Conservation (phyloP, 2,113 vertebrate genomes). For the Rhizomys pruinosus region DNA sequence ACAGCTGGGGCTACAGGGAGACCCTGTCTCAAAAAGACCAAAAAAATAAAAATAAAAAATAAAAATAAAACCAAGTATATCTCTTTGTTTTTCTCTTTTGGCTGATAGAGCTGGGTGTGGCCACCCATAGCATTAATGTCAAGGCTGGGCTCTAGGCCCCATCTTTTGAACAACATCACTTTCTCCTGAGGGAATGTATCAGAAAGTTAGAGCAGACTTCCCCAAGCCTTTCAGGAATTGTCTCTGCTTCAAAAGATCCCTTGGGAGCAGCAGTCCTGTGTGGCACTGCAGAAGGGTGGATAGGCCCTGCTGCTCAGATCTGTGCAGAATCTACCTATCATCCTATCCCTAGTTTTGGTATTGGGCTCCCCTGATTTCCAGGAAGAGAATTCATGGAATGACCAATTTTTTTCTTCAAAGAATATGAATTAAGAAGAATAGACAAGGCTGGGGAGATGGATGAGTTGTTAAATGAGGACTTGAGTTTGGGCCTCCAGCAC, state of each 20-base stretch:
- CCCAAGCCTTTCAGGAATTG: not conserved
- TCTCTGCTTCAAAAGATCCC: not conserved
- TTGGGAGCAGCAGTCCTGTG: not conserved
- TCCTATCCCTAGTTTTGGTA: not conserved
- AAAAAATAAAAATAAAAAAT: too few species aligned
- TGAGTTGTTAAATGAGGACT: not conserved
- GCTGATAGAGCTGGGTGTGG: not conserved
- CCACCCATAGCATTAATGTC: not conserved
- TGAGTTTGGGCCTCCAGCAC: not conserved
- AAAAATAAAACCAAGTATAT: not conserved
- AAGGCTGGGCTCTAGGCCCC: too few species aligned
- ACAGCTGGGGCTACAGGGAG: too few species aligned
- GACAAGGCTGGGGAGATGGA: too few species aligned
- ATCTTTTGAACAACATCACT: not conserved
- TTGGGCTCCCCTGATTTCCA: not conserved
- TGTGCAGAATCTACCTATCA: not conserved
- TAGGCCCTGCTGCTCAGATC: not conserved
- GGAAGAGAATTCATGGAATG: not conserved
- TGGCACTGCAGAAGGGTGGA: not conserved
- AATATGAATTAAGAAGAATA: slow-evolving; percentile 4
- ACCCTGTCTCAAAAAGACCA: too few species aligned
- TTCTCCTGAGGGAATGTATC: not conserved
- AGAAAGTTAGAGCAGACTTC: not conserved
- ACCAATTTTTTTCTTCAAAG: not conserved
- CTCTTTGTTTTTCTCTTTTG: not conserved